phyloP scores from a whole-genome alignment of 2,113 vertebrate species.

The Eulemur macaco region DNA sequence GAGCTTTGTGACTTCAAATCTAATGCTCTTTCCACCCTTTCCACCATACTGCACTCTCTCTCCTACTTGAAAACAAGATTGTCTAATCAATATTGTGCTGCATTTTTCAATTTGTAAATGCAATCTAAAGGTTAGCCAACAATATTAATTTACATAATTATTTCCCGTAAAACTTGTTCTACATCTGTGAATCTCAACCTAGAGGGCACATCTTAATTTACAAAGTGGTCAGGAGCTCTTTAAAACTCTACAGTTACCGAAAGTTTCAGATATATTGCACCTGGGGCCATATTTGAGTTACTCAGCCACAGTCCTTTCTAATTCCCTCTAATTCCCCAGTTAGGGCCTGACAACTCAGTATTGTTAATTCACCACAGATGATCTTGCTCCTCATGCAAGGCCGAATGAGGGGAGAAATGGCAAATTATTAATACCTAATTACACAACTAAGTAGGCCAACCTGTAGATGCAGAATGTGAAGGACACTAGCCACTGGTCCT shows the following conservation, averaged over 20 bases:
- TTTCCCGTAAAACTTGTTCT: constrained; percentile 19
- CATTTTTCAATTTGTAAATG: neutral
- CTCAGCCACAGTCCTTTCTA: neutral
- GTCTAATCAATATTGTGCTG: neutral
- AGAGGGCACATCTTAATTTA: neutral
- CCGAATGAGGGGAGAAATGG: neutral
- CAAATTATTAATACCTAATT: neutral
- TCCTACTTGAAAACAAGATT: neutral
- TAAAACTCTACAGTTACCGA: neutral
- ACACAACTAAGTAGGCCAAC: neutral
- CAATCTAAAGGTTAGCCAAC: neutral
- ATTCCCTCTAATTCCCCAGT: neutral
- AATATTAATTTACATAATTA: constrained; percentile 10
- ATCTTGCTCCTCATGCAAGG: neutral
- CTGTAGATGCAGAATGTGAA: neutral
- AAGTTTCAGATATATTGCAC: neutral
- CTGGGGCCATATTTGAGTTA: neutral
- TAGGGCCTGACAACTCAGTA: neutral
- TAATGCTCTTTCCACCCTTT: neutral
- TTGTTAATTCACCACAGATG: neutral
- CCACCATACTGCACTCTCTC: neutral
- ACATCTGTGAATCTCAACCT: neutral
- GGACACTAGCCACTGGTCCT: neutral
- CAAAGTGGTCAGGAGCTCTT: neutral
- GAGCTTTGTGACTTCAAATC: neutral